Percentiles rank a stretch among this genome's conserved stretches.
Conservation (phyloP, 2,113 vertebrate species). For the Odontesthes bonariensis region DNA sequence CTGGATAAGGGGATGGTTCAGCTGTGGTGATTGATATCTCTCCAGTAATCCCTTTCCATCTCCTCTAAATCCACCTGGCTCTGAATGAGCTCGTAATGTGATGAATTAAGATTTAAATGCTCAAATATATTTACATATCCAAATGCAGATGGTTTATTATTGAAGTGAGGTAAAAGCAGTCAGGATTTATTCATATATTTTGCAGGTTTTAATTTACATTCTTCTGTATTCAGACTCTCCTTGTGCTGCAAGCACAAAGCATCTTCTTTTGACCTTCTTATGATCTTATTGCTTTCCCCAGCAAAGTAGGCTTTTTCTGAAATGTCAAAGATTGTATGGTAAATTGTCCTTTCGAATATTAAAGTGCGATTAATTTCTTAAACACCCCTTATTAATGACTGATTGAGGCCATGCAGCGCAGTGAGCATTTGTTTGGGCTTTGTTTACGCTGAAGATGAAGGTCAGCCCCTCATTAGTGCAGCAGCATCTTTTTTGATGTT, state of each 20-base stretch:
- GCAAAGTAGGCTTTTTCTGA: slow-evolving; percentile 9
- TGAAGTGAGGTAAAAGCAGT: slow-evolving; percentile 23
- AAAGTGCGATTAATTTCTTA: slow-evolving; percentile 48
- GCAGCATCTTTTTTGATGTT: slow-evolving; percentile 75
- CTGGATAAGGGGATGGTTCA: slow-evolving; percentile 75
- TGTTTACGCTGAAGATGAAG: slow-evolving; percentile 74
- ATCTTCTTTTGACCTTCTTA: slow-evolving; percentile 1
- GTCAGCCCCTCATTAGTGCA: slow-evolving; percentile 76
- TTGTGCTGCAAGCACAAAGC: neutral
- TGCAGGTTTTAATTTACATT: slow-evolving; percentile 9
- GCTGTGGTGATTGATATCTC: slow-evolving; percentile 78
- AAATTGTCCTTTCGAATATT: slow-evolving; percentile 32
- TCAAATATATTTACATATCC: slow-evolving; percentile 50
- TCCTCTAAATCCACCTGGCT: slow-evolving; percentile 76
- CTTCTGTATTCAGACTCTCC: neutral
- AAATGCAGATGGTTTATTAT: slow-evolving; percentile 18
- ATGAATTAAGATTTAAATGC: slow-evolving; percentile 64
- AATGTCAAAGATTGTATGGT: slow-evolving; percentile 32
- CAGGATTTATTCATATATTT: slow-evolving; percentile 10
- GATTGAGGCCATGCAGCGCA: slow-evolving; percentile 46
- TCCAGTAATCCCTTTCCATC: slow-evolving; percentile 77
- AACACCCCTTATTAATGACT: slow-evolving; percentile 48
- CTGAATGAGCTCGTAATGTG: slow-evolving; percentile 65
- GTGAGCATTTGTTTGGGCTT: slow-evolving; percentile 60
- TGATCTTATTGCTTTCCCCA: neutral